phyloP scores from a whole-genome alignment of 2,888 invertebrate species.

The Plebejus argus region DNA sequence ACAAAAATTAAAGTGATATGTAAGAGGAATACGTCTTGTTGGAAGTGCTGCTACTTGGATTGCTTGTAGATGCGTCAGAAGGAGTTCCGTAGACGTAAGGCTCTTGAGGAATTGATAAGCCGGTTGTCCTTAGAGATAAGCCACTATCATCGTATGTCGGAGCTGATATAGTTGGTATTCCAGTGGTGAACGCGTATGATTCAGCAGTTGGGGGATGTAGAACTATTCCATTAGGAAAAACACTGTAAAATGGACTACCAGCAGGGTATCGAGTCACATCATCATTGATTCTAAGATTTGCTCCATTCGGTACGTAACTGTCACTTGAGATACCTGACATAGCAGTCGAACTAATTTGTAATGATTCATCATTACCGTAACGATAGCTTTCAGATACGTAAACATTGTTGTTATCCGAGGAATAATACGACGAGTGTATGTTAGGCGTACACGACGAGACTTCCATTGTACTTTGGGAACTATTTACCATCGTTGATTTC shows the following conservation, averaged over 20 bases:
- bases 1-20: conserved; percentile 58
- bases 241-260: conserved; percentile 61
- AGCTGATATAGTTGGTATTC: conserved; percentile 52
- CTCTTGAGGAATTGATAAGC: conserved; percentile 59
- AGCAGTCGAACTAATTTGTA: conserved; percentile 62
- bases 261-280: conserved; percentile 62
- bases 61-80: conserved; percentile 51
- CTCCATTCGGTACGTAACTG: conserved; percentile 71
- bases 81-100: conserved; percentile 63
- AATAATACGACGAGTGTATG: conserved; percentile 69
- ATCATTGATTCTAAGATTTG: conserved; percentile 65
- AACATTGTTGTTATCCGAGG: conserved; percentile 58
- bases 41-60: conserved; percentile 52
- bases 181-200: conserved; percentile 57
- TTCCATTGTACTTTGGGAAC: conserved; percentile 62
- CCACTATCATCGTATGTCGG: conserved; percentile 65
- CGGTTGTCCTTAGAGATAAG: conserved; percentile 53
- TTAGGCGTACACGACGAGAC: conserved; percentile 71
- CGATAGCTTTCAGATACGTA: conserved; percentile 76
- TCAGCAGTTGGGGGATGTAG: conserved; percentile 62
- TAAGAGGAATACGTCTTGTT: conserved; percentile 65
- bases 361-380: conserved; percentile 71
- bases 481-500: conserved; percentile 67
- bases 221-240: conserved; percentile 56
- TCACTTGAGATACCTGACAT: conserved; percentile 62